phyloP scores from a whole-genome alignment of 1,140 invertebrate species.

The Drosophila yakuba region DNA sequence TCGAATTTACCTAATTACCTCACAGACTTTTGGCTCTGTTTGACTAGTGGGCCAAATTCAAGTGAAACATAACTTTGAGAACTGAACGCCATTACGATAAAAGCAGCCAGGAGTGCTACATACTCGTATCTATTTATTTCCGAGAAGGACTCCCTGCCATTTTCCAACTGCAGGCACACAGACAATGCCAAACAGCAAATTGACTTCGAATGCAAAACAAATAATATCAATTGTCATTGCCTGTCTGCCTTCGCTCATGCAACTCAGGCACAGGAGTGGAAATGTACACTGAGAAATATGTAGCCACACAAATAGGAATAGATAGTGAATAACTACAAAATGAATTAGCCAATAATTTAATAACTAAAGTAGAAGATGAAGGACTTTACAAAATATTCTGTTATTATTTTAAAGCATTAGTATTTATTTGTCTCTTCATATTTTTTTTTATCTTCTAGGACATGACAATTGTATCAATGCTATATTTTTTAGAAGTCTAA shows the following conservation, averaged over 20 bases:
- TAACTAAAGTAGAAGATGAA: no score
- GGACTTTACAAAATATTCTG: no score
- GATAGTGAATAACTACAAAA: no score
- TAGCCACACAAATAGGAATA: no score
- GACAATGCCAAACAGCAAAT: constrained; percentile 49
- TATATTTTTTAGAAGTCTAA: no score
- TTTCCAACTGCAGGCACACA: constrained; percentile 24
- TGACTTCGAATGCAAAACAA: constrained; percentile 65
- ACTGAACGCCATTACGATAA: background rate
- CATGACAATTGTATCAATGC: no score
- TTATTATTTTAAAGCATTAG: no score
- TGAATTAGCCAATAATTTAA: no score
- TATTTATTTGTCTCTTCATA: no score
- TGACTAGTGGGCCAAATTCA: background rate
- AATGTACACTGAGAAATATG: constrained; percentile 2
- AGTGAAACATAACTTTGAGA: background rate
- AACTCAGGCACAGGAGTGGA: constrained; percentile 1
- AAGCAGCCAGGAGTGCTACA: background rate
- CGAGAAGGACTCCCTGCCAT: background rate
- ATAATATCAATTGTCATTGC: constrained; percentile 77
- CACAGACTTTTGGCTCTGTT: no score
- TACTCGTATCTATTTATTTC: background rate
- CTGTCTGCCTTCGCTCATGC: constrained; percentile 18
- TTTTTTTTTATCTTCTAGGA: no score
- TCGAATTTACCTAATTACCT: background rate